A percentile compares a stretch with the other conserved stretches of the same genome.
These are phyloP conservation scores for Cataglyphis livida DNA, from an alignment of 2,888 invertebrate species.

Conservation along the genomic window DNA sequence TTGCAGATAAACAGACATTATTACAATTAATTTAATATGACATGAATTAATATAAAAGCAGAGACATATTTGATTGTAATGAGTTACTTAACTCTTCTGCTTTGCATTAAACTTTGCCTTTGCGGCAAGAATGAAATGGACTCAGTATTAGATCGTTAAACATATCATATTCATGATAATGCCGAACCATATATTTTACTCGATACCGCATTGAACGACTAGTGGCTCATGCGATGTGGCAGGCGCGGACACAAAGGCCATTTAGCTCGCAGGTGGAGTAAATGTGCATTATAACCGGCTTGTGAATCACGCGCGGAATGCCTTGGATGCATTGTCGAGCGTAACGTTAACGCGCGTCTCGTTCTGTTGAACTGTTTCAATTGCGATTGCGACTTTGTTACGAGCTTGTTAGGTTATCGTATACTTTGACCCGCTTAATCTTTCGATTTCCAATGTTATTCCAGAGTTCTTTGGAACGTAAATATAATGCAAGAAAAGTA, in stretches of 20 bases:
- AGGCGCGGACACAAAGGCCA: neutral
- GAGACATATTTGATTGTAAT: neutral
- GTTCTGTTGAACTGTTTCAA: neutral
- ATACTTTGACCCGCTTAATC: neutral
- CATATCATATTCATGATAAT: neutral
- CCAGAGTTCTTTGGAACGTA: neutral
- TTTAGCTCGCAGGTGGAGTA: constrained; percentile 5
- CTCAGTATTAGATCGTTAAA: constrained; percentile 14
- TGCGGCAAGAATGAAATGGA: neutral
- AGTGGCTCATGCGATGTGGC: neutral
- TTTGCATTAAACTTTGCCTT: neutral
- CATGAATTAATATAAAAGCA: neutral
- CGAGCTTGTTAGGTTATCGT: neutral
- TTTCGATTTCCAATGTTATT: neutral
- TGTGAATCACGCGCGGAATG: constrained; percentile 20
- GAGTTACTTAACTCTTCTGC: neutral
- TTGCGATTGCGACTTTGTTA: neutral
- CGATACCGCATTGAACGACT: neutral
- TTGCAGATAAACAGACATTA: neutral
- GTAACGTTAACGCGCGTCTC: neutral
- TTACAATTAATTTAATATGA: neutral
- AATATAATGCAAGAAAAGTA: neutral
- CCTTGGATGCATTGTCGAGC: constrained; percentile 19
- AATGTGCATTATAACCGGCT: constrained; percentile 3
- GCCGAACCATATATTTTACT: neutral